Evolutionary conservation across 2,797 vertebrate genomes (phyloP), one percentile per base, ranked within the genome.

Genomic region (Karalla daura): DNA sequence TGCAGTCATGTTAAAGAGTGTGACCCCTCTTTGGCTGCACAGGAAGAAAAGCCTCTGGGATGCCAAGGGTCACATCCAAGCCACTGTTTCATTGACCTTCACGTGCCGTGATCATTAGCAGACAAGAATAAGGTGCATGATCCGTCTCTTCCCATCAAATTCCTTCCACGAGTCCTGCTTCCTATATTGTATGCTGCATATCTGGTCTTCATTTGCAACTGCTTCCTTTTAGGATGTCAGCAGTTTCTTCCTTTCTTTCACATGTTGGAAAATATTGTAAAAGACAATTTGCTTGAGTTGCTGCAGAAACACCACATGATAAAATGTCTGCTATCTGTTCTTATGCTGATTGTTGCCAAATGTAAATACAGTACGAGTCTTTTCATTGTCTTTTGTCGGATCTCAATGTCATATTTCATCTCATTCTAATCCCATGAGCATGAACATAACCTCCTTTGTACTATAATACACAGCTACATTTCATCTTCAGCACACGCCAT

Each of bases 171-270:
- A 78, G 75, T 75, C 33, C 27, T 62, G 66, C 54, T 52, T 81
- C 58, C 63, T 58, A 63, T 35, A 50, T 35, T 63, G n/a, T 58
- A 62, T 65, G 71, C 56, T 63, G 66, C 72, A 54, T 88, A 84
- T 89, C 85, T 90, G 89, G 68, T 89, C 73, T 78, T 88, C 70
- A 86, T 92, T 93, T 90, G 76, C 58, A 85, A 85, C 62, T 50
- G 43, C 75, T 83, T 84, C 79, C 46, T 89, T 86, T 85, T 54
- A 84, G 63, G 63, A 83, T 86, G 78, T 91, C 85, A 89, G 85
- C 84, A 70, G 58, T 89, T 89, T 90, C 71, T 83, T 89, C 89
- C 71, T 83, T 45, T 47, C 69, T 70, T 79, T 80, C 50, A 81
- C 54, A 56, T 83, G 74, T 76, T 88, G 86, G 88, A 88, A 88